These are phyloP conservation scores for Sweltsa coloradensis DNA, from an alignment of 1,140 invertebrate genomes.

Conservation along the genomic window DNA sequence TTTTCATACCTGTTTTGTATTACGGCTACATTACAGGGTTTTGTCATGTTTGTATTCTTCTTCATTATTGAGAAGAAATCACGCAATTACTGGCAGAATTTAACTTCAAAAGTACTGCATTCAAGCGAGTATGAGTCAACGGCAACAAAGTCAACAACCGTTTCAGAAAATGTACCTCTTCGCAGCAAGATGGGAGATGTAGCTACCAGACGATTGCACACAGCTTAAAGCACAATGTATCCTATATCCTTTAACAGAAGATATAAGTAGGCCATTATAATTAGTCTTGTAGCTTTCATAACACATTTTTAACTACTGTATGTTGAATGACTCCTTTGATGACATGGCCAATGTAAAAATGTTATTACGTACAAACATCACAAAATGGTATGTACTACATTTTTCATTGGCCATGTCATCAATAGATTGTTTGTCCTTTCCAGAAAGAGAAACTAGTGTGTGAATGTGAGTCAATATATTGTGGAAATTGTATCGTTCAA, in stretches of 20 bases:
- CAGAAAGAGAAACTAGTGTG: no score
- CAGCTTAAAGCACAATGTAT: not conserved
- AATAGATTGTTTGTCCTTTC: no score
- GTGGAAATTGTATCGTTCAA: no score
- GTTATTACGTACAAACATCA: not conserved
- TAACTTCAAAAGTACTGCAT: not conserved
- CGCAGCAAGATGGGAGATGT: not conserved
- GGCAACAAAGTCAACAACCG: not conserved
- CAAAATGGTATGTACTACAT: no score
- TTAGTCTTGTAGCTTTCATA: no score
- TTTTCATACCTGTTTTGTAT: slow-evolving; percentile 6
- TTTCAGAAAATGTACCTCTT: not conserved
- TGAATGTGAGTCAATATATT: no score
- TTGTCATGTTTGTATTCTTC: slow-evolving; percentile 7
- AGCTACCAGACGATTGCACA: not conserved
- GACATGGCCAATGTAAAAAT: not conserved
- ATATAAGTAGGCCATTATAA: not conserved
- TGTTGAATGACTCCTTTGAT: no score
- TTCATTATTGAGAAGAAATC: not conserved
- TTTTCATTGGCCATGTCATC: no score
- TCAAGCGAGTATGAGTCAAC: not conserved
- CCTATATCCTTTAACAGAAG: not conserved
- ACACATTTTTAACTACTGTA: no score
- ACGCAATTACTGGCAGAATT: not conserved
- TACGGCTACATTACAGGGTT: slow-evolving; percentile 6